These are phyloP conservation scores for Atta cephalotes DNA, from an alignment of 1,140 invertebrate species.

Conservation along the genomic window DNA sequence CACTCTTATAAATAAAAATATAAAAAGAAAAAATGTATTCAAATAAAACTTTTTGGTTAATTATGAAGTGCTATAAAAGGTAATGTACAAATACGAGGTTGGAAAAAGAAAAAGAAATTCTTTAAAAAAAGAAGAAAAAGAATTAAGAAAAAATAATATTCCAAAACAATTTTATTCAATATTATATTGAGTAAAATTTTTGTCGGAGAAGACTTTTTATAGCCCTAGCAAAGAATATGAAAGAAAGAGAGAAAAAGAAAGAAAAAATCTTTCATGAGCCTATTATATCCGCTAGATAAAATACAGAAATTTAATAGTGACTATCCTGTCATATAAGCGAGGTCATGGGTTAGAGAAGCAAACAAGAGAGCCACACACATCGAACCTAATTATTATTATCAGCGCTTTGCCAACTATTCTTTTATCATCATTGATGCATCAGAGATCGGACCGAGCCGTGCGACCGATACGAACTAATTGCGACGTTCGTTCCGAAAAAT, in stretches of 20 bases:
- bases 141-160: no score
- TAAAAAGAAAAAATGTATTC: no score
- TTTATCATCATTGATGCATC: constrained; percentile 70
- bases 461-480: constrained; percentile 46
- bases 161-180: no score
- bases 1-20: no score
- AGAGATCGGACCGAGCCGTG: constrained; percentile 21
- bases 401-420: constrained; percentile 64
- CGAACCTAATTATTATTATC: constrained; percentile 75
- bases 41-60: no score
- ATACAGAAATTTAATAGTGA: constrained; percentile 60
- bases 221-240: background rate
- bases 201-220: no score
- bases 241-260: background rate
- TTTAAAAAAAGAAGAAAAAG: no score
- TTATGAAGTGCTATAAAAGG: no score
- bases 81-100: no score
- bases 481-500: constrained; percentile 60
- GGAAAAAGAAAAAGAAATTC: no score
- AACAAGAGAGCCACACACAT: constrained; percentile 69
- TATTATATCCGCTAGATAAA: constrained; percentile 65
- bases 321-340: constrained; percentile 35
- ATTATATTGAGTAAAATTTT: no score
- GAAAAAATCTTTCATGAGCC: constrained; percentile 36
- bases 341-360: constrained; percentile 73